Percentiles rank a stretch among this genome's conserved stretches.
These are phyloP conservation scores for Menidia menidia DNA, from an alignment of 2,797 vertebrate species.

Conservation along the genomic window DNA sequence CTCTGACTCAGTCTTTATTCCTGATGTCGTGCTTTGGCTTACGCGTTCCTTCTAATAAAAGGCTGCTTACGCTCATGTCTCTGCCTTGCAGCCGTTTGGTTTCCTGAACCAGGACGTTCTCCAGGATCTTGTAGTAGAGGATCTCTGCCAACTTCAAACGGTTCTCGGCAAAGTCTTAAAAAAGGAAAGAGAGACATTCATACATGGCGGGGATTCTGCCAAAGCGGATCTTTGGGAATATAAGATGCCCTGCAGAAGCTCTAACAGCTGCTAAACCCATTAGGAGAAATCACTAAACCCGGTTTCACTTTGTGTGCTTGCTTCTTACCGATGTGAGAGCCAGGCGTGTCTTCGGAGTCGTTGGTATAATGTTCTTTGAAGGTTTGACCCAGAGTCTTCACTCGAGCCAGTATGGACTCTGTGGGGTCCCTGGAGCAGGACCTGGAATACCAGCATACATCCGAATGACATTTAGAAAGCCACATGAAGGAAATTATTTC, in stretches of 20 bases:
- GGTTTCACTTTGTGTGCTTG: too few relatives aligned
- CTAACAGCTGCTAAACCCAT: neutral
- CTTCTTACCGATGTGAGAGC: constrained; percentile 89
- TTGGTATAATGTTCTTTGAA: constrained; percentile 93
- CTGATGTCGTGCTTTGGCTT: too few relatives aligned
- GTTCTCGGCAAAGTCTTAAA: constrained; percentile 94
- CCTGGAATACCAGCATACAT: constrained; percentile 72
- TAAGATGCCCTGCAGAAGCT: neutral
- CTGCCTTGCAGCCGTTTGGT: constrained; percentile 91
- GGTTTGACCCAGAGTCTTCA: constrained; percentile 88
- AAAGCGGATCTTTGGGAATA: neutral
- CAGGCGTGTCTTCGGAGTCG: constrained; percentile 88
- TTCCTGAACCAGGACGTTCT: constrained; percentile 93
- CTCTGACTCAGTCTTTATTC: neutral
- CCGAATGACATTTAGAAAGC: neutral
- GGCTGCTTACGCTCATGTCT: constrained; percentile 91
- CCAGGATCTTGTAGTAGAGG: constrained; percentile 95
- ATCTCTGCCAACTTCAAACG: constrained; percentile 95
- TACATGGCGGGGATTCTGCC: neutral
- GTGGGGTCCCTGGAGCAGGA: constrained; percentile 90
- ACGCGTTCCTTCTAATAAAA: neutral
- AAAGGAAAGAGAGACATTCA: accelerated
- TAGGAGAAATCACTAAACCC: neutral
- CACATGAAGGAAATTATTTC: too few relatives aligned
- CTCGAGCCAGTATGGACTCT: constrained; percentile 82